Evolutionary conservation across 2,113 vertebrate genomes (phyloP), one percentile per base, ranked within the genome.

Genomic region (Merops nubicus): DNA sequence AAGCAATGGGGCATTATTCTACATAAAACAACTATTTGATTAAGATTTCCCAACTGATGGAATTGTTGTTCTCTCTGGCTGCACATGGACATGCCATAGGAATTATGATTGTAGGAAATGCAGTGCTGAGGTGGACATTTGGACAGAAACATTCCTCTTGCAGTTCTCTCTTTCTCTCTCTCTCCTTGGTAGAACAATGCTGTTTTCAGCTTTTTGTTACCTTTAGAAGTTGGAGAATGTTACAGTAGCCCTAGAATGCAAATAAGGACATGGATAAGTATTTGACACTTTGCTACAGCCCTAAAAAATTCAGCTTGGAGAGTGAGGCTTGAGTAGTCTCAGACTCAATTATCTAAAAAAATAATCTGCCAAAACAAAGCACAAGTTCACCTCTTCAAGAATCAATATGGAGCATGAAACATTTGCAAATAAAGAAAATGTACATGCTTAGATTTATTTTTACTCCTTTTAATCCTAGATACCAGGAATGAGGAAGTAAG

Each of bases 101-200:
- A n/a, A n/a, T n/a, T n/a, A n/a, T n/a, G n/a, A n/a, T n/a, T n/a
- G n/a, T n/a, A n/a, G n/a, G n/a, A 19, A 45, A 9, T 48, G 22
- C 59, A 63, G 12, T 64, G 54, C 28, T 82, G 72, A 51, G 60
- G 50, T 53, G 22, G 20, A 9, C 70, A 15, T 45, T 50, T 50
- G 22, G 36, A 60, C 8, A 36, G 34, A 85, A 68, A 59, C 14
- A 36, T 67, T 69, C 38, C 45, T 82, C 15, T 45, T 85, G 56
- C 54, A 7, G 28, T 78, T 51, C 8, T 60, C 33, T 51, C 2
- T 20, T 9, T 20, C 31, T 21, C 26, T 59, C 14, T 50, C 25
- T n/a, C n/a, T 29, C 2, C 0, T 38, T 50, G n/a, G 7, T 64
- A 29, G 42, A 77, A 47, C 1, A 3, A 36, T n/a, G 22, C 11